These are phyloP conservation scores for Eumaeus atala DNA, from an alignment of 1,140 invertebrate genomes.

Conservation along the genomic window DNA sequence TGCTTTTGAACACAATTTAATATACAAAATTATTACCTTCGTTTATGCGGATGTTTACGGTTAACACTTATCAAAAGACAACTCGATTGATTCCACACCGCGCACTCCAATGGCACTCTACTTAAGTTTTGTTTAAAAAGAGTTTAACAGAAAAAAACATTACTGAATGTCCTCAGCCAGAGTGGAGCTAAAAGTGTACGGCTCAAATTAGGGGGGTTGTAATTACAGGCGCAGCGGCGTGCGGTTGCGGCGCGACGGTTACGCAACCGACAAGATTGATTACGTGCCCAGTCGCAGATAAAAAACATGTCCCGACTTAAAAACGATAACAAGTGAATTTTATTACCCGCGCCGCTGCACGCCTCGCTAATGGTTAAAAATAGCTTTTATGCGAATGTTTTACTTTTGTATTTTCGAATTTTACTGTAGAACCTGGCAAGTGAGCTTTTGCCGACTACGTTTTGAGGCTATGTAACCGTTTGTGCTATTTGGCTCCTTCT, in stretches of 20 bases:
- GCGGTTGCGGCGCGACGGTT: constrained; percentile 22
- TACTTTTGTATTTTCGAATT: constrained; percentile 5
- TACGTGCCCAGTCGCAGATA: constrained; percentile 17
- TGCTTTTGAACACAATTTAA: constrained; percentile 5
- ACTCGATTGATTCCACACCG: no score
- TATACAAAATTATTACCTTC: no score
- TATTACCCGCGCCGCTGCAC: background rate
- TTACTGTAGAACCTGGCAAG: no score
- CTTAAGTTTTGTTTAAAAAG: background rate
- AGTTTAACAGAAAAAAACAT: constrained; percentile 1
- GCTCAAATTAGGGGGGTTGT: constrained; percentile 43
- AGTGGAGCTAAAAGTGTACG: constrained; percentile 19
- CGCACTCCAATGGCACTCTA: background rate
- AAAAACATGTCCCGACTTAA: background rate
- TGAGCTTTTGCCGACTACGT: no score
- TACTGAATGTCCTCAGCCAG: background rate
- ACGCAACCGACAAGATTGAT: constrained; percentile 28
- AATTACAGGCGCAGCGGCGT: constrained; percentile 22
- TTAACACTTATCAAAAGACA: no score
- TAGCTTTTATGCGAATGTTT: background rate
- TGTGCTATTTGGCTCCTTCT: no score
- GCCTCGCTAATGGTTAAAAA: background rate
- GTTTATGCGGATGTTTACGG: no score
- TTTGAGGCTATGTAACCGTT: no score
- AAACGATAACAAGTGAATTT: background rate